phyloP scores from a whole-genome alignment of 2,888 invertebrate genomes.

The Heliconius charithonia region DNA sequence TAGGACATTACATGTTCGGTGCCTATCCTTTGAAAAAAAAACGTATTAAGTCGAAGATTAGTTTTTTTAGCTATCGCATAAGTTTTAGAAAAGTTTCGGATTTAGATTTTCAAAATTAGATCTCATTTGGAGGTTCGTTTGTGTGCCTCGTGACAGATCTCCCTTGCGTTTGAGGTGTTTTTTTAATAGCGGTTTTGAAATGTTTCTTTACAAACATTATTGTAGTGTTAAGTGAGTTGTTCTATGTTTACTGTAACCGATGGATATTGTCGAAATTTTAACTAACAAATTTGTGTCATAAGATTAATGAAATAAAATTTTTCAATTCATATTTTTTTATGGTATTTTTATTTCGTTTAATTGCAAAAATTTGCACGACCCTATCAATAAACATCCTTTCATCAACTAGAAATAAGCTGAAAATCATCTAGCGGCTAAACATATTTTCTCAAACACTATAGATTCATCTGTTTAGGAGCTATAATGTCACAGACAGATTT shows the following conservation, averaged over 20 bases:
- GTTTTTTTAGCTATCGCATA: conserved; percentile 60
- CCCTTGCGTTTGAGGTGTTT: conserved; percentile 62
- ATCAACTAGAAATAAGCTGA: too few species aligned
- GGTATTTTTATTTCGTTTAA: not conserved
- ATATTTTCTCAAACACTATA: not conserved
- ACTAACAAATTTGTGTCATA: conserved; percentile 71
- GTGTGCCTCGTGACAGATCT: conserved; percentile 74
- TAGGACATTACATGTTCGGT: conserved; percentile 59
- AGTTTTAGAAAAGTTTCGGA: conserved; percentile 69
- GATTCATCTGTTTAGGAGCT: not conserved
- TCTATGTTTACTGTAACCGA: conserved; percentile 59
- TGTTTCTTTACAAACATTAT: conserved; percentile 61
- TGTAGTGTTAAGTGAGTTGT: conserved; percentile 59
- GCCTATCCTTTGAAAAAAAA: conserved; percentile 66
- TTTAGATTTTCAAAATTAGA: conserved; percentile 74
- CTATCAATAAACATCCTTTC: not conserved
- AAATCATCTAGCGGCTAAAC: too few species aligned
- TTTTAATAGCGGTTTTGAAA: conserved; percentile 61
- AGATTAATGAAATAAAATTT: conserved; percentile 68
- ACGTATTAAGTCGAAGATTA: conserved; percentile 74
- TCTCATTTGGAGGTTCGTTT: conserved; percentile 73
- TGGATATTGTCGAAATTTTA: conserved; percentile 60
- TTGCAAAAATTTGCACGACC: not conserved
- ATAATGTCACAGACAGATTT: not conserved
- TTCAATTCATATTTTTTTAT: conserved; percentile 57